Evolutionary conservation across 2,113 vertebrate genomes (phyloP), one percentile per base, ranked within the genome.

Genomic region (Hucho hucho): DNA sequence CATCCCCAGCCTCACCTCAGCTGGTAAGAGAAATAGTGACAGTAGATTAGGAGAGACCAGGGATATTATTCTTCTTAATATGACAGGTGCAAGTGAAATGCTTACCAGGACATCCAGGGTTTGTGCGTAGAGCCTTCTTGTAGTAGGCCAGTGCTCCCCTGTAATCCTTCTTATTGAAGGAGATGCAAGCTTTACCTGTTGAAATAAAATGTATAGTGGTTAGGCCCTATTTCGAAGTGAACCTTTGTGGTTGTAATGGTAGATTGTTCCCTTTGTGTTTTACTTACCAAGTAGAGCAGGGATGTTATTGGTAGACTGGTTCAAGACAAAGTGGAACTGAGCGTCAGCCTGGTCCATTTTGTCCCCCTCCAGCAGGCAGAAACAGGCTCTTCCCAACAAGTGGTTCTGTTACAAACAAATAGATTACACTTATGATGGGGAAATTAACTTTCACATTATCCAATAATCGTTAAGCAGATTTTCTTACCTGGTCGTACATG

Each of bases 261-360:
- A 6, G 47, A 69, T 32, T 1, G 25, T 43, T 56, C 37, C 32
- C 20, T 58, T 20, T 14, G 5, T 28, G 22, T 75, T 74, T 29
- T 74, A 89, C 92, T 87, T 92, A 94, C 98, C 98, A 0, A 99
- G 95, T 80, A 99, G 92, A 25, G 98, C 98, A 76, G 98, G 98
- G 86, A 99, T 99, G 89, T 99, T 99, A 91, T 98, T 98, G 76
- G 98, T 98, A 83, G 98, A 98, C 90, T 99, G 97, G 86, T 99
- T 99, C 72, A 99, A 95, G 75, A 99, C 98, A 22, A 99, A 99
- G 89, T 99, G 97, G 91, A 99, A 99, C 65, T 99, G 97, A 43
- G 98, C 98, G 64, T 99, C 98, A 12, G 98, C 98, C 78, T 99
- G 98, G 88, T 99, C 98, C 98, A 99, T 99, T 90, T 99, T 99